Conservation (phyloP, 2,888 invertebrate genomes). For the Neocrepidodera transversa region DNA sequence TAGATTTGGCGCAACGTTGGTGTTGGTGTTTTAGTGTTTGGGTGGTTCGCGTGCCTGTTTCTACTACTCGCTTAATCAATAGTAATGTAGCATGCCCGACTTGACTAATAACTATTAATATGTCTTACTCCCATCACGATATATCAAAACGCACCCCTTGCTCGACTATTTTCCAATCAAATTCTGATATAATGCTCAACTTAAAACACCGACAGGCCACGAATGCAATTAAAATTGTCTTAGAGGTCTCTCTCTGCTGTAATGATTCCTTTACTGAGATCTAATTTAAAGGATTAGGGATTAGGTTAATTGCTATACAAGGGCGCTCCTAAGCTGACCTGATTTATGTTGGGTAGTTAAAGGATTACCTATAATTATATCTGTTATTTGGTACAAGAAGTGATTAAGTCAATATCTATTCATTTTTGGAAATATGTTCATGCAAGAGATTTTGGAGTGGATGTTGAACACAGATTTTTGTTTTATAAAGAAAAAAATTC, state of each 20-base stretch:
- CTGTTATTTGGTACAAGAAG: too few species aligned
- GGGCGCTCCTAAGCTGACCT: background rate
- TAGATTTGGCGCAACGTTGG: slow-evolving; percentile 56
- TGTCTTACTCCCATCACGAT: slow-evolving; percentile 59
- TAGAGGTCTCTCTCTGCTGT: slow-evolving; percentile 22
- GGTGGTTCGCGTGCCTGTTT: slow-evolving; percentile 53
- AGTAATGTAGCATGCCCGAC: slow-evolving; percentile 58
- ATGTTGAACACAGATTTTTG: too few species aligned
- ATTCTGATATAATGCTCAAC: slow-evolving; percentile 47
- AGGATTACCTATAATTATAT: too few species aligned
- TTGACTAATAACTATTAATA: slow-evolving; percentile 61
- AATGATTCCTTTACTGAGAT: background rate
- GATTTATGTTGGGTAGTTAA: too few species aligned
- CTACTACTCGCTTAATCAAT: slow-evolving; percentile 57
- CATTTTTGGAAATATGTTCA: too few species aligned
- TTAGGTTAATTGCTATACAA: background rate
- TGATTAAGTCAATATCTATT: too few species aligned
- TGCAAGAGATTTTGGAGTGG: too few species aligned
- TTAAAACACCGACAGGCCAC: slow-evolving; percentile 43
- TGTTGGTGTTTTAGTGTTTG: slow-evolving; percentile 9
- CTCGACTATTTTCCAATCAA: slow-evolving; percentile 39
- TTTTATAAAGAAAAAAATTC: too few species aligned
- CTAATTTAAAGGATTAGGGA: background rate
- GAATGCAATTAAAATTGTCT: slow-evolving; percentile 45
- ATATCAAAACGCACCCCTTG: slow-evolving; percentile 56